These are phyloP conservation scores for Asarcornis scutulata DNA, from an alignment of 2,113 vertebrate species.

Conservation along the genomic window DNA sequence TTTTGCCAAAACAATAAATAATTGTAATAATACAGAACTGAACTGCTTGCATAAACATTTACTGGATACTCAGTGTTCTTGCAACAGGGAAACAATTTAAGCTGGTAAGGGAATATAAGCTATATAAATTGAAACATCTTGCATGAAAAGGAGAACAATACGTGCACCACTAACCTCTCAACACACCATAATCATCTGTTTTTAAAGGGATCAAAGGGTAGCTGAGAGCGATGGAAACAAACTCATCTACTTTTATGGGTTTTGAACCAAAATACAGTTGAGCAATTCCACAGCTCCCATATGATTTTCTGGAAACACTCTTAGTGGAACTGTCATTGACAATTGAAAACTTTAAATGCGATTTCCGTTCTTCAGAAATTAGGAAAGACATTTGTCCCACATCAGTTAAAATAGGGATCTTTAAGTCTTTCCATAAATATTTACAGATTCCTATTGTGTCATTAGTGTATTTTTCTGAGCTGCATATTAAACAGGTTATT, in stretches of 20 bases:
- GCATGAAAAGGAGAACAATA: neutral
- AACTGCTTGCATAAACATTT: neutral
- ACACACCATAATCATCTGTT: neutral
- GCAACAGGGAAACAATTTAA: neutral
- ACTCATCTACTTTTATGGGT: neutral
- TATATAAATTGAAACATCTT: neutral
- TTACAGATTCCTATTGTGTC: neutral
- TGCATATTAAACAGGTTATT: neutral
- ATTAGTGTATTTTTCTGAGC: neutral
- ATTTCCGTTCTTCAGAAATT: neutral
- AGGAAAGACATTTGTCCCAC: neutral
- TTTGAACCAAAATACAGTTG: neutral
- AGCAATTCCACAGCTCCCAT: neutral
- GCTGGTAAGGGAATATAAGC: neutral
- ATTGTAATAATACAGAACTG: neutral
- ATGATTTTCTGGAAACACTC: constrained; percentile 18
- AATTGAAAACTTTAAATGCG: neutral
- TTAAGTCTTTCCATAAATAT: neutral
- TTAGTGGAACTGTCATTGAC: neutral
- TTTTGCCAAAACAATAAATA: neutral
- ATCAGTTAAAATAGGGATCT: neutral
- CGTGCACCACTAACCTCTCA: neutral
- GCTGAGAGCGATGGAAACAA: neutral
- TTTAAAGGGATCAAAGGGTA: neutral
- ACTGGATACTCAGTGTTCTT: neutral